Conservation (phyloP, 2,113 vertebrate genomes). For the Nansenia antarctica region DNA sequence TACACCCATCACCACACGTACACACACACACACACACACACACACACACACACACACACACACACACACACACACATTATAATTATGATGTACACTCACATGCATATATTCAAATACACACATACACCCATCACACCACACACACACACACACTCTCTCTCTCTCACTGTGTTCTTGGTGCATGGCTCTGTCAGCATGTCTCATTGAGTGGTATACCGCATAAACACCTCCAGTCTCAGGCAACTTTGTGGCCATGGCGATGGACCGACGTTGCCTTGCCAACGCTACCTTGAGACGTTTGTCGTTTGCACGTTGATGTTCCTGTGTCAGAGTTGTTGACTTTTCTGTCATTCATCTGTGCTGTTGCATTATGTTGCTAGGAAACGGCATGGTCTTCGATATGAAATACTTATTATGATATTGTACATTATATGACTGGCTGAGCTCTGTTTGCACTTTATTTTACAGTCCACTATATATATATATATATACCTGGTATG, state of each 20-base stretch:
- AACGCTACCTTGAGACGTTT: slow-evolving; percentile 55
- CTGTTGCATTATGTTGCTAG: background rate
- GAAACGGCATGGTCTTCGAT: background rate
- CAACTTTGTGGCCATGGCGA: slow-evolving; percentile 23
- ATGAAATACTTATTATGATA: background rate
- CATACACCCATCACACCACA: slow-evolving; percentile 15
- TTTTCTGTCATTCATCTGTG: no score
- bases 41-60: background rate
- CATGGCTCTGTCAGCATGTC: slow-evolving; percentile 64
- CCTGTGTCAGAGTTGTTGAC: slow-evolving; percentile 29
- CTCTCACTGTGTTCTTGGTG: slow-evolving; percentile 16
- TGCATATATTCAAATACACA: background rate
- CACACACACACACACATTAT: no score
- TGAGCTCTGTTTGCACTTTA: no score
- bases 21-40: background rate
- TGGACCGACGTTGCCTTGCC: slow-evolving; percentile 53
- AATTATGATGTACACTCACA: background rate
- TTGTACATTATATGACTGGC: no score
- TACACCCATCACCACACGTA: background rate
- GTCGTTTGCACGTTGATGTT: slow-evolving; percentile 46
- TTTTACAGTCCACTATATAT: no score
- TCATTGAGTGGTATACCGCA: slow-evolving; percentile 26
- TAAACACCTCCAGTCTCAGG: slow-evolving; percentile 56
- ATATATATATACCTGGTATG: no score
- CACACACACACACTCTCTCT: background rate